Evolutionary conservation across 2,797 vertebrate genomes (phyloP), one percentile per base, ranked within the genome.

Genomic region (Brachyrhaphis roseni): DNA sequence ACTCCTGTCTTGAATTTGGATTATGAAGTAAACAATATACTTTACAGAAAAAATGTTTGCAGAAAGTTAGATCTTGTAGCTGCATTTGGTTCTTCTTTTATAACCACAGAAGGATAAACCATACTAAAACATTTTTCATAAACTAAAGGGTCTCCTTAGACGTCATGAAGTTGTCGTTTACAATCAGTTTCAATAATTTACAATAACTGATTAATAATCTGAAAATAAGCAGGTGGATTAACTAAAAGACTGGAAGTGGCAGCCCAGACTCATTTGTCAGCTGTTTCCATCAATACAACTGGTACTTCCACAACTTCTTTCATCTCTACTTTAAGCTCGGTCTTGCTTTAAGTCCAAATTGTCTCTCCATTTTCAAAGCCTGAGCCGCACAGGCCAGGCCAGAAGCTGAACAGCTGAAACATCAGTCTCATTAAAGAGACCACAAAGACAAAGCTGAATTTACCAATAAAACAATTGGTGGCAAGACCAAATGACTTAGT

Each of bases 391-490:
- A 43, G 36, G 36, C 36, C 66, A 79, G 68, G 72, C 45, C 31
- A 72, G 85, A 70, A 55, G 36, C 75, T 46, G 57, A 86, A 89
- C 89, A 93, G 86, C 91, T 92, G 93, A 89, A 89, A 86, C 84
- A 83, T 76, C 51, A 77, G 80, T 74, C 78, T 82, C 82, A 82
- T 86, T 90, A 73, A 85, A 34, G 78, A 89, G 78, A 51, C 41
- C 43, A 49, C 53, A 59, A 64, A 87, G 84, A 83, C 81, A 73
- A 81, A 90, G 79, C 80, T 83, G 86, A 87, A 84, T 72, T 34
- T 83, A 91, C 90, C 88, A 89, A 73, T 85, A 82, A 90, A 87
- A 93, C 92, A 92, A 92, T 84, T 87, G 89, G 84, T 79, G 86
- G 84, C 77, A 84, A 77, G 83, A 89, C 78, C 75, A 53, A 83